A percentile compares a stretch with the other conserved stretches of the same genome.
Conservation (phyloP, 1,140 invertebrate genomes). For the Euglossa dilemma region DNA sequence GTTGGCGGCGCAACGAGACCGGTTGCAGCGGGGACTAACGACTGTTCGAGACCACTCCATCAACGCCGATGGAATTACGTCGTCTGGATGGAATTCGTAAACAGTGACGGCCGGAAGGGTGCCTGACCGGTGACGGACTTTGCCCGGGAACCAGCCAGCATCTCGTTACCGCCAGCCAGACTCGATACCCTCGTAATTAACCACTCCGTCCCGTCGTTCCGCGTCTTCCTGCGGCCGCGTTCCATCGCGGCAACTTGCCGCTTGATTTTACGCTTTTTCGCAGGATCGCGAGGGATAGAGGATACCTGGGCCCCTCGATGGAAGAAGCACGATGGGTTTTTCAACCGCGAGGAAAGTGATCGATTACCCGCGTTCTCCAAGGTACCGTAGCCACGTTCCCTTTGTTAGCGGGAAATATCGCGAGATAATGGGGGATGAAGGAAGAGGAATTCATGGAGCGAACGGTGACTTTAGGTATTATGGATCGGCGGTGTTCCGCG, state of each 20-base stretch:
- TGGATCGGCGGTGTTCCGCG: background rate
- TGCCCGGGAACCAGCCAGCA: background rate
- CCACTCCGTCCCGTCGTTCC: background rate
- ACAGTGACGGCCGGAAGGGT: background rate
- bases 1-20: conserved; percentile 34
- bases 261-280: background rate
- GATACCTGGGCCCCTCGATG: background rate
- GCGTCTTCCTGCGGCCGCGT: background rate
- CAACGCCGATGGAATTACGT: conserved; percentile 6
- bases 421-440: background rate
- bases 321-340: background rate
- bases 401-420: background rate
- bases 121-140: background rate
- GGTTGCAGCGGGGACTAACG: conserved; percentile 26
- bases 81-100: conserved; percentile 33
- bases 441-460: background rate
- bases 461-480: background rate
- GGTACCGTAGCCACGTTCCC: background rate
- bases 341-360: background rate
- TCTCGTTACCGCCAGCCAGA: background rate
- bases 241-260: background rate
- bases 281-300: background rate
- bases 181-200: conserved; percentile 7
- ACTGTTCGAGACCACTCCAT: conserved; percentile 25
- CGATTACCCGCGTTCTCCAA: background rate